Base-by-base conservation (phyloP, 2,797 vertebrate species). In the Halcyon badia region DNA sequence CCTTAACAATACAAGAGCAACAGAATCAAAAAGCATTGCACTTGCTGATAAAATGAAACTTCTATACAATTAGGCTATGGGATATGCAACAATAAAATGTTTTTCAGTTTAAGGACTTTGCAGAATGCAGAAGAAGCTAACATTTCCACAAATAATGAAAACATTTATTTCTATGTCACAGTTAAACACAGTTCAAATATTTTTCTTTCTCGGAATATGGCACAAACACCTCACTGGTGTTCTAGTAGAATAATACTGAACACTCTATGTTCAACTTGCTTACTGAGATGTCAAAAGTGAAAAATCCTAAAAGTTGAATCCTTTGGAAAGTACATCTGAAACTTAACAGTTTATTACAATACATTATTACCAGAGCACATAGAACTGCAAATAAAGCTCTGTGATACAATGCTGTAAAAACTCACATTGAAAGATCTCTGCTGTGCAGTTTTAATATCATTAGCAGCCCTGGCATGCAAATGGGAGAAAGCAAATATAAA, bases 401-500 rank as follows among this genome's bases (percentile, higher is more conserved):
- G 14, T 42, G 26, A 48, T 42, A 18, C 6, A 80, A 9, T 41
- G 10, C 11, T 65, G 2, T 46, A 58, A 72, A 68, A 88, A 48
- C 9, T 17, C 2, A 17, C 10, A 2, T 16, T 60, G n/a, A 78
- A 26, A n/a, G 2, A n/a, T 52, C 13, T 62, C 42, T 60, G 0
- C 10, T 61, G 17, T 49, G 12, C 6, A 65, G 9, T 33, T 87
- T 79, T 44, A 42, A 17, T 24, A 44, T 6, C 7, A 25, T 33
- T 39, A 77, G n/a, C 14, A 80, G 20, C 31, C 14, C 44, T 15
- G 26, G n/a, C 9, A 86, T 65, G 35, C 2, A 88, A 91, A 86
- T 39, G 21, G 7, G 6, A 14, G 21, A 81, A 95, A 58, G 4
- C 1, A 2, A 88, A 54, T 4, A 58, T 33, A 78, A 86, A 56